Evolutionary conservation across 2,113 vertebrate species (phyloP).

Genomic region (Amia ocellicauda): DNA sequence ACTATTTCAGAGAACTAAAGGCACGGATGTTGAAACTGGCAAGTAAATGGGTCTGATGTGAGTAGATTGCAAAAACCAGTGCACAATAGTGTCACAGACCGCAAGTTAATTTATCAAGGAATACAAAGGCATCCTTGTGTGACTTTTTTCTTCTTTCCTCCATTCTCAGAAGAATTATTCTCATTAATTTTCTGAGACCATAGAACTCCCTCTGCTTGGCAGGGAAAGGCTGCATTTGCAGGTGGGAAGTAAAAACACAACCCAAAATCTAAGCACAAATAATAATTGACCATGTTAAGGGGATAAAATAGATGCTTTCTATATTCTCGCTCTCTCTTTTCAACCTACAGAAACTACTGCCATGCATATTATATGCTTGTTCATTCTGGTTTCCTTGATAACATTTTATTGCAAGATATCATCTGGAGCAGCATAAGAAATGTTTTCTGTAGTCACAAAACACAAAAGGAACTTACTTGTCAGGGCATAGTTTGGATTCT

Average conservation of each 20-base stretch:
- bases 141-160: too few species aligned
- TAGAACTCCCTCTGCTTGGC: neutral
- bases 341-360: too few species aligned
- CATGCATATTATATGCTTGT: too few species aligned
- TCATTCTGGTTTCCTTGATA: too few species aligned
- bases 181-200: neutral
- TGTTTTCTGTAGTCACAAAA: too few species aligned
- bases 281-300: too few species aligned
- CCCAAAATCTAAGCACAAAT: too few species aligned
- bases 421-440: too few species aligned
- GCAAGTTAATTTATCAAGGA: neutral
- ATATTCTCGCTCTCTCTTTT: too few species aligned
- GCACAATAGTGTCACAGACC: neutral
- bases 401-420: too few species aligned
- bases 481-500: constrained; percentile 94
- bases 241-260: neutral
- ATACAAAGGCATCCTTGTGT: constrained; percentile 18
- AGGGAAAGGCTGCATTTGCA: neutral
- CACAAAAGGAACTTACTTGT: constrained; percentile 76
- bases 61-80: constrained; percentile 5
- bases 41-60: constrained; percentile 14
- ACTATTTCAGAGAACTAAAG: constrained; percentile 19
- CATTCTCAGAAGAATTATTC: neutral
- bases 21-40: constrained; percentile 10
- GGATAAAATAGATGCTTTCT: too few species aligned